Percentiles rank a stretch among this genome's conserved stretches.
Evolutionary conservation across 1,140 invertebrate species (phyloP).

Genomic region (Pseudomyrmex sp.): DNA sequence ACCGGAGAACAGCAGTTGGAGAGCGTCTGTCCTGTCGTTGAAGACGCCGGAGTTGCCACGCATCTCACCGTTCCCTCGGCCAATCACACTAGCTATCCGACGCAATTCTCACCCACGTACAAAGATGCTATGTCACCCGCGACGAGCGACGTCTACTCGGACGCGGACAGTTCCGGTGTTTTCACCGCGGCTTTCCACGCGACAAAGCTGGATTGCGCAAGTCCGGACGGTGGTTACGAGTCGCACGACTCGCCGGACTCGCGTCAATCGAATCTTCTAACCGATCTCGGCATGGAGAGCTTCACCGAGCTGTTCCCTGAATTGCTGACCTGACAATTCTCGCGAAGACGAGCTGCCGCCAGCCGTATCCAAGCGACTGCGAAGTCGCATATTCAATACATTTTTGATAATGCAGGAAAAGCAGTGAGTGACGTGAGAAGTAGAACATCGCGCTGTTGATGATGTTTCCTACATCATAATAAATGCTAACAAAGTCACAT

Average conservation of each 20-base stretch:
- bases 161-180: conserved; percentile 73
- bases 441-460: neutral
- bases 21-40: neutral
- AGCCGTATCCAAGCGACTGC: neutral
- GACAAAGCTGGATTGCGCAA: conserved; percentile 72
- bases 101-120: conserved; percentile 74
- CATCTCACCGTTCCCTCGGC: neutral
- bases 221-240: conserved; percentile 82
- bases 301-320: conserved; percentile 87
- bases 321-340: conserved; percentile 83
- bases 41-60: neutral
- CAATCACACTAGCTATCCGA: conserved; percentile 55
- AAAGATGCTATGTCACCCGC: conserved; percentile 80
- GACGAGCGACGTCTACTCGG: conserved; percentile 75
- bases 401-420: no score
- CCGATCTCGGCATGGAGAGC: conserved; percentile 87
- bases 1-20: conserved; percentile 44
- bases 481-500: no score
- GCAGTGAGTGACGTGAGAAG: neutral
- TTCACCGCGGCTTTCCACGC: neutral
- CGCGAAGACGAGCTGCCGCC: neutral
- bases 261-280: conserved; percentile 75
- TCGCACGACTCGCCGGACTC: conserved; percentile 81
- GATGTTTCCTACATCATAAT: neutral
- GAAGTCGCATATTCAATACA: conserved; percentile 33